phyloP scores from a whole-genome alignment of 2,797 vertebrate species.

The Falco berigora region DNA sequence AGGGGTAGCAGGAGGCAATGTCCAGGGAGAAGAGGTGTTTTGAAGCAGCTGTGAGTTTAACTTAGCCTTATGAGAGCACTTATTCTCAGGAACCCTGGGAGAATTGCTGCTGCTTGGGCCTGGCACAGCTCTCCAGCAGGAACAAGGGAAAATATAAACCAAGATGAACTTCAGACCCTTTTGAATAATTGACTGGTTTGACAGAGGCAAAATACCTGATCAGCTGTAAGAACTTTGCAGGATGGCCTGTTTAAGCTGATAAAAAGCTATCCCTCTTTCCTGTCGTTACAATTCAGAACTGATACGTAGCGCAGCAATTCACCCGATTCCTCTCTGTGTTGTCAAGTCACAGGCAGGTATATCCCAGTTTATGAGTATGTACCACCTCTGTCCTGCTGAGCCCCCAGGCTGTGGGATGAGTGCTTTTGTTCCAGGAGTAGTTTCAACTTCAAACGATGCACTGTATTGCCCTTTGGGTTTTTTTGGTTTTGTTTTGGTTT shows the following conservation, averaged over 20 bases:
- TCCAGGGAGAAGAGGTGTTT: not conserved
- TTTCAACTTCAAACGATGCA: not conserved
- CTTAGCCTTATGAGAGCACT: not conserved
- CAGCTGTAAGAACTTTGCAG: not conserved
- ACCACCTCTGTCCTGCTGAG: not conserved
- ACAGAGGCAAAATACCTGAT: not conserved
- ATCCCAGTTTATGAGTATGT: not conserved
- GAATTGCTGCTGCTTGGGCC: not conserved
- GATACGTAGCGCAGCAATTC: not conserved
- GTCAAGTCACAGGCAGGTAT: not conserved
- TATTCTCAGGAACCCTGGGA: not conserved
- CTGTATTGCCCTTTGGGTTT: conserved; percentile 10
- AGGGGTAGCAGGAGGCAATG: not conserved
- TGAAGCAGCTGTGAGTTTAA: not conserved
- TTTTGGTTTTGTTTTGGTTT: not conserved
- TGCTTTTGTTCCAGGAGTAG: not conserved
- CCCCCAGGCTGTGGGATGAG: not conserved
- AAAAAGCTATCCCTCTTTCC: not conserved
- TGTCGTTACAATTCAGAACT: not conserved
- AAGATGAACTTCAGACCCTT: not conserved
- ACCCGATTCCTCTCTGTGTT: not conserved
- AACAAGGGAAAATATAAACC: not conserved
- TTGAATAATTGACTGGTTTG: not conserved
- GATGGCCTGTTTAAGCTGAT: not conserved
- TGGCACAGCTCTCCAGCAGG: not conserved